Evolutionary conservation across 1,140 invertebrate genomes (phyloP).

Genomic region (Hestina assimilis): DNA sequence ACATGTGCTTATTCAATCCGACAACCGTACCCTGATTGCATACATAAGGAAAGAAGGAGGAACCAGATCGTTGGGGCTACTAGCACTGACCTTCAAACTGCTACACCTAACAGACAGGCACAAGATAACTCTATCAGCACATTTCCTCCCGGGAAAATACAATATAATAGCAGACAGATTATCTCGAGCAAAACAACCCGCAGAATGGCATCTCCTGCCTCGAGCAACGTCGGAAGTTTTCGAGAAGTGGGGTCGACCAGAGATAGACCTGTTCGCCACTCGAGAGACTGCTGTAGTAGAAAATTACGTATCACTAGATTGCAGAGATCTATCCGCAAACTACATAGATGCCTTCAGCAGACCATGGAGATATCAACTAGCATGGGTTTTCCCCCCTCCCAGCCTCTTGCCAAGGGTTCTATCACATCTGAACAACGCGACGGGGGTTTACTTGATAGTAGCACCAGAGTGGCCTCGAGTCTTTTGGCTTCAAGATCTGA

Average conservation of each 20-base stretch:
- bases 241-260: constrained; percentile 22
- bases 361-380: constrained; percentile 23
- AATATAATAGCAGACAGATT: constrained; percentile 28
- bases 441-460: constrained; percentile 26
- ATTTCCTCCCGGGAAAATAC: constrained; percentile 27
- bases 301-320: constrained; percentile 25
- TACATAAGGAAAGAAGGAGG: constrained; percentile 27
- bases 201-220: no score
- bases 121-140: constrained; percentile 8
- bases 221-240: constrained; percentile 20
- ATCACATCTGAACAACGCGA: constrained; percentile 23
- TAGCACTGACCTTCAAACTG: constrained; percentile 9
- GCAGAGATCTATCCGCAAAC: constrained; percentile 10
- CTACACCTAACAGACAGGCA: constrained; percentile 1
- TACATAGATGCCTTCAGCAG: constrained; percentile 32
- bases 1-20: no score
- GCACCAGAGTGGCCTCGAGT: no score
- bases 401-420: constrained; percentile 27
- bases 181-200: constrained; percentile 11
- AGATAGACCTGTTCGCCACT: constrained; percentile 35
- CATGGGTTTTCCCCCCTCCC: constrained; percentile 35
- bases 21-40: constrained; percentile 29
- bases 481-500: no score
- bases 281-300: constrained; percentile 23
- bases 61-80: constrained; percentile 7